phyloP scores from a whole-genome alignment of 2,113 vertebrate genomes.

The Archocentrus centrarchus region DNA sequence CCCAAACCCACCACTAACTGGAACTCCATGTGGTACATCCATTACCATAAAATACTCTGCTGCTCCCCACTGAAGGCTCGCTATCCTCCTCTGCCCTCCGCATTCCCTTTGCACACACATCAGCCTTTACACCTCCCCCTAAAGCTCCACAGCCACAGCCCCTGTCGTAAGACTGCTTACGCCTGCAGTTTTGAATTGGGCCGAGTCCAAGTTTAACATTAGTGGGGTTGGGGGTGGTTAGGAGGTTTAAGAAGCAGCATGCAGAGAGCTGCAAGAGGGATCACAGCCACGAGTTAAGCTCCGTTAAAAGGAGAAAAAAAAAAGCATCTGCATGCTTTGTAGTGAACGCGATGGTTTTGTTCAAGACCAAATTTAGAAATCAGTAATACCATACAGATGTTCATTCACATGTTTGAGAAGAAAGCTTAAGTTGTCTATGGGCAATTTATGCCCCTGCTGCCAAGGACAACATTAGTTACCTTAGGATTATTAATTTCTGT shows the following conservation, averaged over 20 bases:
- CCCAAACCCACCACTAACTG: conserved; percentile 65
- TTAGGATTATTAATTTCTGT: conserved; percentile 62
- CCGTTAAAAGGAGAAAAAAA: conserved; percentile 14
- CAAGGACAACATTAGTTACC: conserved; percentile 65
- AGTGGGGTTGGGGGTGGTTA: conserved; percentile 27
- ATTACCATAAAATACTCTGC: conserved; percentile 75
- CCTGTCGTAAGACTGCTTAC: conserved; percentile 64
- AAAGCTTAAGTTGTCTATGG: conserved; percentile 30
- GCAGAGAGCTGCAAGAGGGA: conserved; percentile 49
- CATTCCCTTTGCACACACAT: conserved; percentile 1
- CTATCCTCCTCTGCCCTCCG: conserved; percentile 36
- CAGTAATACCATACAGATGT: conserved; percentile 28
- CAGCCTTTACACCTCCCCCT: background rate
- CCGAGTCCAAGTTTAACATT: conserved; percentile 75
- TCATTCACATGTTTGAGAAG: conserved; percentile 3
- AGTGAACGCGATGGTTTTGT: conserved; percentile 22
- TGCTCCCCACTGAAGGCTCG: conserved; percentile 59
- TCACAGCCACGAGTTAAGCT: conserved; percentile 43
- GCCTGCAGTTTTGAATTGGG: conserved; percentile 70
- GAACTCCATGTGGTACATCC: conserved; percentile 76
- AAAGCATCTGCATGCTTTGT: conserved; percentile 28
- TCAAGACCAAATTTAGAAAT: conserved; percentile 31
- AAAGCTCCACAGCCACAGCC: background rate
- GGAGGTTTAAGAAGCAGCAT: conserved; percentile 58
- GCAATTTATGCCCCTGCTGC: conserved; percentile 33